Base-by-base conservation (phyloP, 1,140 invertebrate species). In the Bradysia coprophila region DNA sequence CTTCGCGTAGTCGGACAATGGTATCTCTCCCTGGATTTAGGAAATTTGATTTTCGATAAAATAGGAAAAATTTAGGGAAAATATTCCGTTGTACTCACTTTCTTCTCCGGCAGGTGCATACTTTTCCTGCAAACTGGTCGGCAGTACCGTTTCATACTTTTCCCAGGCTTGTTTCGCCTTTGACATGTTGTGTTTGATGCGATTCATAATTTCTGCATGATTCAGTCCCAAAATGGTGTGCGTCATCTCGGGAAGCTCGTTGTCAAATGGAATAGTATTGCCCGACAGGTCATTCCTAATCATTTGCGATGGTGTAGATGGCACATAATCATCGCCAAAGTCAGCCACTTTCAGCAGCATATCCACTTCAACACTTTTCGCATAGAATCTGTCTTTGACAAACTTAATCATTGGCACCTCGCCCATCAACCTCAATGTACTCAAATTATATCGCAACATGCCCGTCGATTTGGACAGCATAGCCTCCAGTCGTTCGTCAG, bases 201-300 rank as follows among this genome's bases (percentile, higher is more conserved):
- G 58, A 18, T 57, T 61, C 69, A 81, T 72, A 16, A 84, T 78
- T 38, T 58, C 53, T 1, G 51, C 50, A 51, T 78, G 76, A 57
- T 83, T 65, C 31, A 86, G 57, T 38, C 77, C 78, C 36, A 80
- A 68, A 13, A 81, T 69, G 61, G 76, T 69, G 38, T 82, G 67
- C 16, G 69, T 71, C 78, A 85, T 84, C 28, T 55, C 32, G 21
- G 61, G 63, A 18, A 66, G 59, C 49, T 67, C 54, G 9, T 55
- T 51, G 21, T 65, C 62, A 16, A 72, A 44, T 49, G 59, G 61
- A 18, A 58, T 60, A 69, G 48, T 24, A 59, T 57, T 41, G 65
- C 65, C 45, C 67, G 62, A 13, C 55, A 51, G 48, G 18, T 36
- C 33, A 36, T 36, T 36, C 5, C n/a, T 36, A 9, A 36, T 47